A percentile compares a stretch with the other conserved stretches of the same genome.
Evolutionary conservation across 2,113 vertebrate species (phyloP).

Genomic region (Zapornia atra): DNA sequence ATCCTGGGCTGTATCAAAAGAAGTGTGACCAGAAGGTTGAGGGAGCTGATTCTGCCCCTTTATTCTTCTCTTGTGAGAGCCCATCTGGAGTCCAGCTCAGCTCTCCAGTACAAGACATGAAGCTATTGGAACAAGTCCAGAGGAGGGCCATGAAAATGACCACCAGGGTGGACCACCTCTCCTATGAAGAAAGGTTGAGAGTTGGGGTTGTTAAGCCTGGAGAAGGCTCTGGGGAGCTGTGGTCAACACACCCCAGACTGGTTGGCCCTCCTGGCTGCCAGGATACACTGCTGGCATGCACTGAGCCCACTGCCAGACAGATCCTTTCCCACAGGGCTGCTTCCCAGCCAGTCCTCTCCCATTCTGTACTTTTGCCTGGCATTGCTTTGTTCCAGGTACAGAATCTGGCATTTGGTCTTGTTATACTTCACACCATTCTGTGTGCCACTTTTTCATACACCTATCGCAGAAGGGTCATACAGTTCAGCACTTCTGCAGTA

Average conservation of each 20-base stretch:
- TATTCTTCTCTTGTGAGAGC: too few species aligned
- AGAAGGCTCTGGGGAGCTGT: too few species aligned
- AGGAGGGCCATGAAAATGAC: too few species aligned
- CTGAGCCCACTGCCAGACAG: neutral
- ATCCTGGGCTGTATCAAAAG: too few species aligned
- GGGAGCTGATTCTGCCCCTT: too few species aligned
- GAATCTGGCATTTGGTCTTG: neutral
- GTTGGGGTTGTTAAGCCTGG: too few species aligned
- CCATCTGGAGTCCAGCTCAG: too few species aligned
- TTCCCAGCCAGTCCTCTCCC: neutral
- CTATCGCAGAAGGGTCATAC: neutral
- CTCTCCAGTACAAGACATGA: too few species aligned
- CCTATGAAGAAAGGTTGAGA: too few species aligned
- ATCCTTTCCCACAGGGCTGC: neutral
- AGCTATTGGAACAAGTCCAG: too few species aligned
- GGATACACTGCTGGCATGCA: neutral
- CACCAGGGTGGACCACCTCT: too few species aligned
- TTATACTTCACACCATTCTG: neutral
- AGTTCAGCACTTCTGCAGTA: neutral
- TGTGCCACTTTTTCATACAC: neutral
- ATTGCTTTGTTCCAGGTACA: neutral
- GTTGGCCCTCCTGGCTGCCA: neutral
- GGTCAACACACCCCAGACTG: neutral
- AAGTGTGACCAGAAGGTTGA: too few species aligned
- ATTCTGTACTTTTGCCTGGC: rapidly evolving